phyloP scores from a whole-genome alignment of 2,888 invertebrate genomes.

The Cosmia trapezina region DNA sequence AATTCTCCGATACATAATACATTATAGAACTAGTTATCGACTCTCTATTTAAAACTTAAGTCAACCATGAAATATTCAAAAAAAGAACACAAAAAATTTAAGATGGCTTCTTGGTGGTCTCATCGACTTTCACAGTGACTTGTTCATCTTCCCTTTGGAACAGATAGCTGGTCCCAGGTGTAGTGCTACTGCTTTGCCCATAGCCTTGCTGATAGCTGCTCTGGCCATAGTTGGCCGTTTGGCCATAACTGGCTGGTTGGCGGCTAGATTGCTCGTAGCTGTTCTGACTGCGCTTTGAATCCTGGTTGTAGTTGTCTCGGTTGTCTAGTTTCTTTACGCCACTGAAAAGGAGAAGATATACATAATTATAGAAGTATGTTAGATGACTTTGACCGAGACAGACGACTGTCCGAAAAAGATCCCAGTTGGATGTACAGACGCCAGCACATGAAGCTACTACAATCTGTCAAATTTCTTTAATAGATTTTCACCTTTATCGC shows the following conservation, averaged over 20 bases:
- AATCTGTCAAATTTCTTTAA: too few relatives aligned
- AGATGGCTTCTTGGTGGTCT: constrained; percentile 81
- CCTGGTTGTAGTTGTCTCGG: constrained; percentile 66
- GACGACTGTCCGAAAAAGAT: neutral
- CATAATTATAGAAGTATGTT: too few relatives aligned
- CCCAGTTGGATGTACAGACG: neutral
- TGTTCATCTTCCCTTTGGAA: constrained; percentile 88
- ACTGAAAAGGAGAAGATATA: constrained; percentile 65
- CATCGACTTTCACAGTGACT: constrained; percentile 80
- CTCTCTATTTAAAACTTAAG: constrained; percentile 21
- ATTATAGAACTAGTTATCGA: neutral
- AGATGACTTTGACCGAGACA: neutral
- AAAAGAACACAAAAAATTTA: constrained; percentile 51
- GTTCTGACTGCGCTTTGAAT: constrained; percentile 63
- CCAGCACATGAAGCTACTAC: too few relatives aligned
- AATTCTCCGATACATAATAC: neutral
- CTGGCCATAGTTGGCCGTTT: constrained; percentile 62
- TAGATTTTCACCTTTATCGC: too few relatives aligned
- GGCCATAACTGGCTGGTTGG: constrained; percentile 58
- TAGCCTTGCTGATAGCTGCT: constrained; percentile 60
- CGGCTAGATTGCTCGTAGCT: constrained; percentile 64
- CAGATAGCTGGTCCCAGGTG: constrained; percentile 89
- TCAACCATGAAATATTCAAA: constrained; percentile 47
- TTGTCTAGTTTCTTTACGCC: constrained; percentile 77
- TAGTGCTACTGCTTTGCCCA: constrained; percentile 79